A percentile compares a stretch with the other conserved stretches of the same genome.
Evolutionary conservation across 2,888 invertebrate species (phyloP).

Genomic region (Nyleta sp.): DNA sequence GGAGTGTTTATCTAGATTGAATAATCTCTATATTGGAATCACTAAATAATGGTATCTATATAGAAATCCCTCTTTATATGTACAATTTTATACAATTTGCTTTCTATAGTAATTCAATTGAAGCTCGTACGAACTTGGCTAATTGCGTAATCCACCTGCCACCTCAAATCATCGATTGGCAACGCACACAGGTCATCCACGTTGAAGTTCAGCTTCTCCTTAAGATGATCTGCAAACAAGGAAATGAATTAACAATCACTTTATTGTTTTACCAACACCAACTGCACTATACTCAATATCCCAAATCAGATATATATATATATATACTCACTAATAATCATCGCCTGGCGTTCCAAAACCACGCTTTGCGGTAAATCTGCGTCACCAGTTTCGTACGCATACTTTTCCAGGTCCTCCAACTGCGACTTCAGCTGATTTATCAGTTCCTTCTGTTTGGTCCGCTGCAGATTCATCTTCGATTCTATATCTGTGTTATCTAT

Average conservation of each 20-base stretch:
- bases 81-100: no score
- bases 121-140: slow-evolving; percentile 85
- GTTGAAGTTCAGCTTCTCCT: slow-evolving; percentile 92
- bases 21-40: no score
- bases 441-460: slow-evolving; percentile 89
- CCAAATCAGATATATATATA: not conserved
- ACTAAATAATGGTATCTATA: no score
- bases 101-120: not conserved
- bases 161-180: slow-evolving; percentile 91
- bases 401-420: slow-evolving; percentile 94
- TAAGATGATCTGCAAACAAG: slow-evolving; percentile 89
- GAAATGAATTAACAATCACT: no score
- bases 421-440: slow-evolving; percentile 96
- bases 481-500: slow-evolving; percentile 83
- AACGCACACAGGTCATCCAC: slow-evolving; percentile 90
- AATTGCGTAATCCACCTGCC: slow-evolving; percentile 95
- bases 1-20: no score
- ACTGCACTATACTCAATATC: no score
- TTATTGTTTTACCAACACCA: no score
- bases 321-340: slow-evolving; percentile 86
- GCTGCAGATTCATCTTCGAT: slow-evolving; percentile 85
- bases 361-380: slow-evolving; percentile 91
- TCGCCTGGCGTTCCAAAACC: slow-evolving; percentile 93
- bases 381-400: slow-evolving; percentile 94
- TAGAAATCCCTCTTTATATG: no score